Conservation (phyloP, 2,888 invertebrate genomes). For the Pandemis heparana region DNA sequence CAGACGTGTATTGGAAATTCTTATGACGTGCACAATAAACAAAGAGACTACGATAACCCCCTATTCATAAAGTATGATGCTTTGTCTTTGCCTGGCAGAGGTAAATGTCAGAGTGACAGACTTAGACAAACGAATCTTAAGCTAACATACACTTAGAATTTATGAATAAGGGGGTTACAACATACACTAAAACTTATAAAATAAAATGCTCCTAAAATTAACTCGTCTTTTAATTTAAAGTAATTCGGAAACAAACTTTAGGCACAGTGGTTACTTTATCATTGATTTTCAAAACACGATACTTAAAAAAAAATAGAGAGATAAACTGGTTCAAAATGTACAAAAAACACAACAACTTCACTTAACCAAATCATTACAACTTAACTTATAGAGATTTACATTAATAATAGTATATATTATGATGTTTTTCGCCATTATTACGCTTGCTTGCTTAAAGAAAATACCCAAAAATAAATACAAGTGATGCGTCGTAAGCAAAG, state of each 20-base stretch:
- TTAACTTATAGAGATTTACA: neutral
- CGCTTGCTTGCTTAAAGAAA: no score
- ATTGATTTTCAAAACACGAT: neutral
- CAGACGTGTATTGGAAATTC: neutral
- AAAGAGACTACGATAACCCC: neutral
- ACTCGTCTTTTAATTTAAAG: neutral
- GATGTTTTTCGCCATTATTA: no score
- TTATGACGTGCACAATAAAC: neutral
- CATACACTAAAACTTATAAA: neutral
- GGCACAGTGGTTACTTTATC: constrained; percentile 19
- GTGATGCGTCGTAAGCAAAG: no score
- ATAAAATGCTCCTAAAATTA: neutral
- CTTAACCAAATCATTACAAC: neutral
- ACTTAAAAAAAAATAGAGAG: neutral
- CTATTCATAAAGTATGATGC: no score
- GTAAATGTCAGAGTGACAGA: no score
- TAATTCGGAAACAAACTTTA: constrained; percentile 1
- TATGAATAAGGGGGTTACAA: no score
- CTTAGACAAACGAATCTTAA: no score
- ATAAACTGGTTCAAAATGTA: neutral
- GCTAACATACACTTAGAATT: no score
- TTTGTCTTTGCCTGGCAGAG: no score
- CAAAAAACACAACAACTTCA: neutral
- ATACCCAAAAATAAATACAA: no score
- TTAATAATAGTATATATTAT: no score